Conservation (phyloP, 2,797 vertebrate species). For the Gymnodraco acuticeps region DNA sequence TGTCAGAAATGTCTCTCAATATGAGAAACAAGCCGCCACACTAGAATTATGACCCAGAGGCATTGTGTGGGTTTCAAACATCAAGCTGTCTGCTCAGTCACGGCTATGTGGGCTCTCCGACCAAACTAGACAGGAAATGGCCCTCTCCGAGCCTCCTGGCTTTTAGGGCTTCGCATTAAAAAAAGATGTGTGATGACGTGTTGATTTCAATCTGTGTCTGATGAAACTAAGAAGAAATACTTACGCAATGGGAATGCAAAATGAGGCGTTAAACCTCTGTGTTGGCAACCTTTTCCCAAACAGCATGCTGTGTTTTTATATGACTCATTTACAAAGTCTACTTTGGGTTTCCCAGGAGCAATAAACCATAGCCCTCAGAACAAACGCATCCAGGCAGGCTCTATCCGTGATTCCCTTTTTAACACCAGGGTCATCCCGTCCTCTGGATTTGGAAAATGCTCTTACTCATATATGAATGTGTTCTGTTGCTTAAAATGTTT, state of each 20-base stretch:
- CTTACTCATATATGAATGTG: background rate
- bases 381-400: slow-evolving; percentile 36
- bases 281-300: slow-evolving; percentile 42
- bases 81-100: slow-evolving; percentile 68
- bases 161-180: slow-evolving; percentile 48
- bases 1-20: slow-evolving; percentile 68
- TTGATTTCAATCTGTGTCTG: slow-evolving; percentile 69
- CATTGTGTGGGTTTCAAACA: slow-evolving; percentile 67
- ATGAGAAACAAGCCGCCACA: slow-evolving; percentile 67
- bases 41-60: slow-evolving; percentile 68
- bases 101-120: slow-evolving; percentile 44
- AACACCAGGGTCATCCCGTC: slow-evolving; percentile 12
- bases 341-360: slow-evolving; percentile 55
- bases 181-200: slow-evolving; percentile 53
- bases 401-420: slow-evolving; percentile 25
- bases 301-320: slow-evolving; percentile 50
- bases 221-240: slow-evolving; percentile 74
- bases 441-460: slow-evolving; percentile 19
- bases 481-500: slow-evolving; percentile 2
- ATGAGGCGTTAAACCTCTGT: slow-evolving; percentile 48
- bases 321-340: slow-evolving; percentile 59
- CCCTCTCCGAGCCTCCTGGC: slow-evolving; percentile 41
- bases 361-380: slow-evolving; percentile 50
- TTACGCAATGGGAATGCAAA: slow-evolving; percentile 44
- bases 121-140: slow-evolving; percentile 69